Evolutionary conservation across 2,888 invertebrate species (phyloP).

Genomic region (Calliphora vomitoria): DNA sequence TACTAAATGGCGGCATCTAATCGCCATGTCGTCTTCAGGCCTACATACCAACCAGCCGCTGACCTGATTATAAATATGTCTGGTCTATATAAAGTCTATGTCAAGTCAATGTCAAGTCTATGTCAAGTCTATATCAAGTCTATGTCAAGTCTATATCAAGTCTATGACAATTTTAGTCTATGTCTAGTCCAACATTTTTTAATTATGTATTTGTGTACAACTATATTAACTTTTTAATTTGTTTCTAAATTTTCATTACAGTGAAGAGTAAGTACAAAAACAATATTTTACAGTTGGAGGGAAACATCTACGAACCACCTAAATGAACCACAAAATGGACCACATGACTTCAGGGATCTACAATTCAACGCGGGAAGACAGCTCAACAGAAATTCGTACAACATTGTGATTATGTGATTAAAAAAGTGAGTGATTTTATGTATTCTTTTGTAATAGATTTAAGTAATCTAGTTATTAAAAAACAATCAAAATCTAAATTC

Average conservation of each 20-base stretch:
- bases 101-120: too few relatives aligned
- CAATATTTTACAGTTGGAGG: slow-evolving; percentile 38
- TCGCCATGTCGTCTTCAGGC: too few relatives aligned
- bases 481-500: slow-evolving; percentile 12
- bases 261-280: slow-evolving; percentile 80
- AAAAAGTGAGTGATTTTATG: slow-evolving; percentile 37
- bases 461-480: not conserved
- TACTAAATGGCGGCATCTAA: too few relatives aligned
- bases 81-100: too few relatives aligned
- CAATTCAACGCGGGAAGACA: slow-evolving; percentile 5
- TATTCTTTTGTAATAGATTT: not conserved
- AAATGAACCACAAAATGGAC: slow-evolving; percentile 65
- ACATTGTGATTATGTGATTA: not conserved
- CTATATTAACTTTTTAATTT: slow-evolving; percentile 40
- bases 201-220: too few relatives aligned
- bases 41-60: too few relatives aligned
- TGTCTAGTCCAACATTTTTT: too few relatives aligned
- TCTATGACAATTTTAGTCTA: too few relatives aligned
- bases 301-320: not conserved
- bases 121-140: too few relatives aligned
- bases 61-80: too few relatives aligned
- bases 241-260: slow-evolving; percentile 76
- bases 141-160: too few relatives aligned
- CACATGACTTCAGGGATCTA: not conserved
- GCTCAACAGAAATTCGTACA: not conserved